Base-by-base conservation (phyloP, 2,113 vertebrate genomes). In the Sisor rabdophorus region DNA sequence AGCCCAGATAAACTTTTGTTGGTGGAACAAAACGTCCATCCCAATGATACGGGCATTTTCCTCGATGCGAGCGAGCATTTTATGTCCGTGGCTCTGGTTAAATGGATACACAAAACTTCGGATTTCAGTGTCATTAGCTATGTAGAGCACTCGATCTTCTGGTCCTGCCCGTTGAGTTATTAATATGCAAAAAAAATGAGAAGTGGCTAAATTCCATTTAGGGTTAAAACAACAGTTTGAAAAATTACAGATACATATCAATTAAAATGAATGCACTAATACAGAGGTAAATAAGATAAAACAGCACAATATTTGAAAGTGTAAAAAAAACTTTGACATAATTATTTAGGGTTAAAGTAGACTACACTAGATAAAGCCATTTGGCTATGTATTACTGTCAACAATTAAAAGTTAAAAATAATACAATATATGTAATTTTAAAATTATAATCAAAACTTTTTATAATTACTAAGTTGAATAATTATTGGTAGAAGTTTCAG, bases 91-190 rank as follows among this genome's bases (percentile, higher is more conserved):
- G 92, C 94, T 98, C 92, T 96, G 94, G 94, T 98, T 97, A 93
- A 97, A 99, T 79, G 97, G 97, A 93, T 97, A 95, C 93, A 95
- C 92, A 94, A 98, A 98, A 94, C 96, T 95, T 91, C 94, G 92
- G 93, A 99, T 97, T 92, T 99, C 96, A 92, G 96, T 99, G 88
- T 98, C 96, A 93, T 98, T 99, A 89, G 97, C 94, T 87, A 99
- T 94, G 94, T 97, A 98, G 93, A 99, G 94, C 91, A 97, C 94
- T 92, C 96, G 94, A 90, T 99, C 96, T 91, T 99, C 95, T 90
- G 95, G 94, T 91, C 96, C 97, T 99, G 94, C 87, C 88, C 87
- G 88, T 92, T 81, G 73, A 85, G 81, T 87, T 63, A 85, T 87
- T 82, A 79, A 87, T 80, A 86, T 82, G 83, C 76, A 79, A 84